A percentile compares a stretch with the other conserved stretches of the same genome.
phyloP scores from a whole-genome alignment of 2,113 vertebrate genomes.

The Candoia aspera region DNA sequence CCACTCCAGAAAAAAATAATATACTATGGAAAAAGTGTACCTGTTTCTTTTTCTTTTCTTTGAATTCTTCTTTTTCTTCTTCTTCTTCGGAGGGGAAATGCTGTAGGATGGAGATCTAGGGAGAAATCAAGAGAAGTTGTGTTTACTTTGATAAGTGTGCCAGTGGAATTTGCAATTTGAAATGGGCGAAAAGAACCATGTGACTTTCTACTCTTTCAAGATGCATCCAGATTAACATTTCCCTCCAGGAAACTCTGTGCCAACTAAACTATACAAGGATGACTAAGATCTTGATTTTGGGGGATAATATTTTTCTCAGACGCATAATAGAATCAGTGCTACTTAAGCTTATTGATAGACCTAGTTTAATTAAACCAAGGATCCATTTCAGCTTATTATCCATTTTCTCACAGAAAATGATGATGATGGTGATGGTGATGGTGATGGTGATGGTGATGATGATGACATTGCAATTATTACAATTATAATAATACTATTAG shows the following conservation, averaged over 20 bases:
- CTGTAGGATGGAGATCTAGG: conserved; percentile 89
- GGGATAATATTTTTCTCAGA: too few species aligned
- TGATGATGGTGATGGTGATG: too few species aligned
- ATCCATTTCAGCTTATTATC: too few species aligned
- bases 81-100: conserved; percentile 87
- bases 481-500: too few species aligned
- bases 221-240: background rate
- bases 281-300: background rate
- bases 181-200: background rate
- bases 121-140: background rate
- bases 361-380: background rate
- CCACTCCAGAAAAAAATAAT: too few species aligned
- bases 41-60: conserved; percentile 92
- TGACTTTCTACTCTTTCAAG: background rate
- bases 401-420: too few species aligned
- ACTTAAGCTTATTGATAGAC: background rate
- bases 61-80: conserved; percentile 94
- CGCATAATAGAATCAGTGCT: background rate
- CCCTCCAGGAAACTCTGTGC: background rate
- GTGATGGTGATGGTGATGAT: too few species aligned
- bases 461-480: too few species aligned
- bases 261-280: background rate
- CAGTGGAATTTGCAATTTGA: background rate
- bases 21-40: conserved; percentile 63
- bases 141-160: background rate